phyloP scores from a whole-genome alignment of 2,797 vertebrate species.

The Esox masquinongy region DNA sequence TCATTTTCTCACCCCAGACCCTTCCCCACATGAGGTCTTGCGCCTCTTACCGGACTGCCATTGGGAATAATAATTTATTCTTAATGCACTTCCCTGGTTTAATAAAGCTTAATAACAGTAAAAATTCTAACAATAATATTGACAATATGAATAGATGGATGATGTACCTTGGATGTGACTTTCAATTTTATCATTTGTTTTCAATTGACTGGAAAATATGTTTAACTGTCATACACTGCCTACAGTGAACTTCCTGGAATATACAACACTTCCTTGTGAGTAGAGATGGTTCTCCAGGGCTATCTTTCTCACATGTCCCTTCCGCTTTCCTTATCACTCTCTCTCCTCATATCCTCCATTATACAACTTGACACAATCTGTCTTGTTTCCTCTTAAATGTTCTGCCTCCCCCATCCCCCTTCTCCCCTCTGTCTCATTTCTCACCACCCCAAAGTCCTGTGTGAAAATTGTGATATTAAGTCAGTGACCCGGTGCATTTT shows the following conservation, averaged over 20 bases:
- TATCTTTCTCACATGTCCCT: neutral
- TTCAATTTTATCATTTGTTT: neutral
- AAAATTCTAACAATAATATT: too few relatives aligned
- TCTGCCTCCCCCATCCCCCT: slow-evolving; percentile 16
- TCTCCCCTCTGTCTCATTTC: slow-evolving; percentile 20
- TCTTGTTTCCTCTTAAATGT: slow-evolving; percentile 17
- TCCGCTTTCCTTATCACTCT: slow-evolving; percentile 21
- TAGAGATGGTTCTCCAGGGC: neutral
- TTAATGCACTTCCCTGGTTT: too few relatives aligned
- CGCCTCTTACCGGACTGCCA: too few relatives aligned
- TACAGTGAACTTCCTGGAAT: neutral
- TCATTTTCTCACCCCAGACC: too few relatives aligned
- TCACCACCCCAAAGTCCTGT: slow-evolving; percentile 42
- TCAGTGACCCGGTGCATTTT: slow-evolving; percentile 54
- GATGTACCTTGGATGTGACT: neutral
- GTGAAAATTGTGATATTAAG: slow-evolving; percentile 63
- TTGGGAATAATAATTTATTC: too few relatives aligned
- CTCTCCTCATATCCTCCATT: slow-evolving; percentile 32
- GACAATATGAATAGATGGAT: neutral
- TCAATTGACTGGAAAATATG: neutral
- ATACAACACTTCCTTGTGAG: neutral
- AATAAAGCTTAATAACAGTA: too few relatives aligned
- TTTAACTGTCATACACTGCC: neutral
- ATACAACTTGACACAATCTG: slow-evolving; percentile 51
- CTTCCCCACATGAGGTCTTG: too few relatives aligned